phyloP scores from a whole-genome alignment of 2,113 vertebrate species.

The Phalacrocorax carbo region DNA sequence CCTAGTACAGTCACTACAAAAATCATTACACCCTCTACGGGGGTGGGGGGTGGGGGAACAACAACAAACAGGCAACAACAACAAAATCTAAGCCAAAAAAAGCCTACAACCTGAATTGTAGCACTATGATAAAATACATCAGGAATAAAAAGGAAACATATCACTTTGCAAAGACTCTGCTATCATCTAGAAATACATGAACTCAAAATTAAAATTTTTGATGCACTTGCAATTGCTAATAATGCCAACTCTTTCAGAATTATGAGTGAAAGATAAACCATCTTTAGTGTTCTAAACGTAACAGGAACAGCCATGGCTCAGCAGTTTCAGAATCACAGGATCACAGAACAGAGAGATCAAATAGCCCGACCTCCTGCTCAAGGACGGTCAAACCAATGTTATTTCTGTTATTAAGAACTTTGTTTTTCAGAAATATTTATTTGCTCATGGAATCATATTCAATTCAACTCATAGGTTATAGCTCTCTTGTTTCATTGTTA shows the following conservation, averaged over 20 bases:
- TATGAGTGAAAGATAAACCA: neutral
- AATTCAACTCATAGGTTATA: neutral
- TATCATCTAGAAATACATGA: neutral
- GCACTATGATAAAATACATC: neutral
- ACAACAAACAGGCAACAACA: too few species aligned
- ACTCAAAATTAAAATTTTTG: neutral
- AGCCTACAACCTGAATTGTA: neutral
- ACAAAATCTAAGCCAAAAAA: too few species aligned
- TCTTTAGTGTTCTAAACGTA: neutral
- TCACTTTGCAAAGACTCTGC: neutral
- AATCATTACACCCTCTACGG: neutral
- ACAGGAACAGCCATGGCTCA: neutral
- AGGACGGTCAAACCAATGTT: neutral
- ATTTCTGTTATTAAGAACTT: neutral
- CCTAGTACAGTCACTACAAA: neutral
- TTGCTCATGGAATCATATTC: neutral
- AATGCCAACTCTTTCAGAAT: neutral
- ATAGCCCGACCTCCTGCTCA: neutral
- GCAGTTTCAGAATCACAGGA: neutral
- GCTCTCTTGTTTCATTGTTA: neutral
- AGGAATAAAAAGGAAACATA: neutral
- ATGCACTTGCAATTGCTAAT: neutral
- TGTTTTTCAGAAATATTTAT: neutral
- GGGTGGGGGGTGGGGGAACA: too few species aligned
- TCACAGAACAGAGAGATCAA: neutral